Conservation (phyloP, 2,888 invertebrate genomes). For the Mactromeris polynyma region DNA sequence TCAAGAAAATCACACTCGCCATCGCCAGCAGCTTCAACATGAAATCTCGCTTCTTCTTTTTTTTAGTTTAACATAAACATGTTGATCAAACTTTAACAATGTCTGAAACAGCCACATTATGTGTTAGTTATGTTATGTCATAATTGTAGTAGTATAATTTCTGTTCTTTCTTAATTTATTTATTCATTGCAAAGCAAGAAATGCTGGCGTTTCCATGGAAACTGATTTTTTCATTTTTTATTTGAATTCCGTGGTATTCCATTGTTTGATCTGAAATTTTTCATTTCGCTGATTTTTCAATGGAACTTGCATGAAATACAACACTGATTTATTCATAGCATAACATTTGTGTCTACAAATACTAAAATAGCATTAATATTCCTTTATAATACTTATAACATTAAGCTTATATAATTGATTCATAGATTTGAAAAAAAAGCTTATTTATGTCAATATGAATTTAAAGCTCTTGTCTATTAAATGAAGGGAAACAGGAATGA, state of each 20-base stretch:
- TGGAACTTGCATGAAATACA: too few relatives aligned
- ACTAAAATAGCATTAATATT: too few relatives aligned
- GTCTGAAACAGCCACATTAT: background rate
- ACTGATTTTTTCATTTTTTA: background rate
- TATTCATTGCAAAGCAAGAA: conserved; percentile 15
- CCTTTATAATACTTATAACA: too few relatives aligned
- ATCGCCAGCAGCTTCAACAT: conserved; percentile 74
- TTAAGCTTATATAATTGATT: too few relatives aligned
- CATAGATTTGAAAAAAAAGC: too few relatives aligned
- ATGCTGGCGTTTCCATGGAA: conserved; percentile 22
- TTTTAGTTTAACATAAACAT: conserved; percentile 15
- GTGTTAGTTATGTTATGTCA: background rate
- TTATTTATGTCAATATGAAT: too few relatives aligned
- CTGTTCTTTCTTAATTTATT: background rate
- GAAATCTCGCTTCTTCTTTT: conserved; percentile 38
- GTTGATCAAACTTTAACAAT: background rate
- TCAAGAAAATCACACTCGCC: conserved; percentile 78
- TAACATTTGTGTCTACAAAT: too few relatives aligned
- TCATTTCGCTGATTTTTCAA: background rate
- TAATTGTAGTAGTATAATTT: background rate
- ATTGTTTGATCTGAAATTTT: background rate
- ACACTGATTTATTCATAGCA: too few relatives aligned
- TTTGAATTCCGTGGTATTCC: background rate
- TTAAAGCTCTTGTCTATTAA: too few relatives aligned
- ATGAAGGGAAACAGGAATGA: too few relatives aligned